These are phyloP conservation scores for Holacanthella duospinosa DNA, from an alignment of 2,888 invertebrate species.

Conservation along the genomic window DNA sequence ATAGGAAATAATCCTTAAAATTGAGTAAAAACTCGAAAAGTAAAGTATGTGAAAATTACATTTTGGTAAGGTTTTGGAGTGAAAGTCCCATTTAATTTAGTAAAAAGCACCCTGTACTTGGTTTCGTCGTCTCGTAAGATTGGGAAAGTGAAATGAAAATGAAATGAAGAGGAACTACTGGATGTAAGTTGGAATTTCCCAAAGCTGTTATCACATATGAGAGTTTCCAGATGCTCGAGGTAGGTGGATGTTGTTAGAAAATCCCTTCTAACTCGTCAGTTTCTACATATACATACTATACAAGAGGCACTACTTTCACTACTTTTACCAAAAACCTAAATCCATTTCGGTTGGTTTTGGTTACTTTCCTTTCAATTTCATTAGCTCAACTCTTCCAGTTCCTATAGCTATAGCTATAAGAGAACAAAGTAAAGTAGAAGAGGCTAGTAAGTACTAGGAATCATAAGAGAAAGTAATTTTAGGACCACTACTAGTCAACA, in stretches of 20 bases:
- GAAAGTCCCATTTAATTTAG: constrained; percentile 2
- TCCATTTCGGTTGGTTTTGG: constrained; percentile 5
- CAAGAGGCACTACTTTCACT: neutral
- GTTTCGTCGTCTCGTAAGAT: neutral
- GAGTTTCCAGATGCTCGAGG: neutral
- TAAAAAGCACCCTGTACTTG: neutral
- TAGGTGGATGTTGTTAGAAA: too few species aligned
- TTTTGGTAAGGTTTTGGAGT: neutral
- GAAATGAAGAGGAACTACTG: neutral
- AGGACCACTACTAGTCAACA: too few species aligned
- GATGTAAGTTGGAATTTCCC: neutral
- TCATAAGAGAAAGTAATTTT: too few species aligned
- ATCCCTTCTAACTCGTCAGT: too few species aligned
- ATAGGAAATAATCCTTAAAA: too few species aligned
- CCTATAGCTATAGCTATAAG: too few species aligned
- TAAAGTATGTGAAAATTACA: neutral
- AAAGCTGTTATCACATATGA: neutral
- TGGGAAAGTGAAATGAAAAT: neutral
- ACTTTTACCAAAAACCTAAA: neutral
- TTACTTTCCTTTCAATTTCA: constrained; percentile 3
- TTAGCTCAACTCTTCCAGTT: neutral
- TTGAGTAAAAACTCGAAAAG: too few species aligned
- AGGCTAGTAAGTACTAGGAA: too few species aligned
- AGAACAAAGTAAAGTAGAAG: too few species aligned
- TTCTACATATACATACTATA: neutral